Base-by-base conservation (phyloP, 2,888 invertebrate species). In the Crepidodera aurea region DNA sequence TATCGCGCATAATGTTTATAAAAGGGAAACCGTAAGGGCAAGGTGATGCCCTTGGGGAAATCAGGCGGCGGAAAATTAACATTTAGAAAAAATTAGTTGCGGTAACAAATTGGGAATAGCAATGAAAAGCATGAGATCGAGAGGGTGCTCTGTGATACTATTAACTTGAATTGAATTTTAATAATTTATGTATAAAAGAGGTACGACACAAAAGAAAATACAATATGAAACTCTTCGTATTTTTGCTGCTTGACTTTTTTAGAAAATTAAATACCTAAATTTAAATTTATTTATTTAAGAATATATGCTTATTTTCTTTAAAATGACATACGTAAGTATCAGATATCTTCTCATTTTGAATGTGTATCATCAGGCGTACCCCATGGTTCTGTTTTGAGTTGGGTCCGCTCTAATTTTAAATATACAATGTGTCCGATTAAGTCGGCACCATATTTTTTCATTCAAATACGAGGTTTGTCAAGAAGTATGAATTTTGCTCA, bases 51-150 rank as follows among this genome's bases (percentile, higher is more conserved):
- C 77, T 64, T 61, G 64, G 77, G 77, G 77, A 77, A 77, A 77
- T 77, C 77, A 77, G 75, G 76, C 75, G 72, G 73, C 71, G 74
- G 73, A 71, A 74, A 77, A 77, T 77, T 77, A 77, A 75, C 77
- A 76, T 77, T 77, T 76, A 70, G 72, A 62, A 73, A 73, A 74
- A 74, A 70, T 72, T 72, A 71, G 56, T 61, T 56, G 61, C 61
- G 61, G 61, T 56, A 56, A 61, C 55, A 44, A 55, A 61, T 57
- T 50, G 57, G 13, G 39, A 57, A 57, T 37, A 50, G 48, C 57
- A 50, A 57, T 48, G 57, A 50, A 50, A 34, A n/a, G 22, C 34
- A 13, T 22, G 37, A 8, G 37, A 37, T 18, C n/a, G 32, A 56
- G 8, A 37, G 46, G n/a, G 32, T 8, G 25, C 12, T 46, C 34